phyloP scores from a whole-genome alignment of 92 coral and sea anemone species.

The Metridium senile region DNA sequence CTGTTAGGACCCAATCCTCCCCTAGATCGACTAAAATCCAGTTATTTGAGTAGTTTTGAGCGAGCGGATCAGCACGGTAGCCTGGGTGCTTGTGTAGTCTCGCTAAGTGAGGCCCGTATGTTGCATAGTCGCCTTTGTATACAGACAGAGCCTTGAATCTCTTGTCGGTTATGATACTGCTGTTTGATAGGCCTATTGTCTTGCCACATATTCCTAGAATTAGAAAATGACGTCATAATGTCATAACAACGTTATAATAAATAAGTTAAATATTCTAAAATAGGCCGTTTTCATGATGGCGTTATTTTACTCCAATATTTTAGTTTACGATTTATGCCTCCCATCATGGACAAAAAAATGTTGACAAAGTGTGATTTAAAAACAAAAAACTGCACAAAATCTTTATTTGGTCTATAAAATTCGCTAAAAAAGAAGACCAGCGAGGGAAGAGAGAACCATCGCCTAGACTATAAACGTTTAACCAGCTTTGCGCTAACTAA shows the following conservation, averaged over 20 bases:
- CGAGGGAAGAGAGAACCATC: no score
- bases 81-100: constrained; percentile 51
- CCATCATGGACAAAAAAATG: no score
- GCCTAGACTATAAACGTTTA: no score
- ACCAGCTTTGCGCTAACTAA: no score
- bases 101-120: constrained; percentile 53
- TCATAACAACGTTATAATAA: background rate
- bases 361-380: no score
- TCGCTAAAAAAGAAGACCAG: no score
- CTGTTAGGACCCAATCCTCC: constrained; percentile 48
- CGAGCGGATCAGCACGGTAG: constrained; percentile 36
- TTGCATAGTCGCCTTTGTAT: constrained; percentile 37
- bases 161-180: constrained; percentile 33
- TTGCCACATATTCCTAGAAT: constrained; percentile 33
- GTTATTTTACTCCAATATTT: no score
- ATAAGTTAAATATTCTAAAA: no score
- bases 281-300: no score
- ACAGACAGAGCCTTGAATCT: constrained; percentile 35
- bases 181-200: constrained; percentile 50
- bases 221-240: background rate
- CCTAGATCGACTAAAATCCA: constrained; percentile 42
- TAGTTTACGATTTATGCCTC: no score
- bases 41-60: constrained; percentile 5
- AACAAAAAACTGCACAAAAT: no score
- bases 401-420: no score